Evolutionary conservation across 2,113 vertebrate species (phyloP).

Genomic region (Bufo bufo): DNA sequence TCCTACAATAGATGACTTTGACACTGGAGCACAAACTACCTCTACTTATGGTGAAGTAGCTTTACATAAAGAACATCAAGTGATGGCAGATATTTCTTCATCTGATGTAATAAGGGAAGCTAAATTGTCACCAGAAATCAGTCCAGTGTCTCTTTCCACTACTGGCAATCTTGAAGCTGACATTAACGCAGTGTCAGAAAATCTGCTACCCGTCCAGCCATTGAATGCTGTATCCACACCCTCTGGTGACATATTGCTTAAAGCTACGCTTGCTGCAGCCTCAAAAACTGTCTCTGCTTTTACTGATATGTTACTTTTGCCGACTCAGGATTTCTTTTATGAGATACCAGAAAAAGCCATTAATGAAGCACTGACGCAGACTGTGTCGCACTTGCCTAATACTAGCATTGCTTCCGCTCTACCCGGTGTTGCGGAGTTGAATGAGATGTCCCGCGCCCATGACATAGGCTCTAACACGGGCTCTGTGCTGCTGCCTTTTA

Average conservation of each 20-base stretch:
- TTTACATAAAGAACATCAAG: constrained; percentile 69
- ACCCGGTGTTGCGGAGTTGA: constrained; percentile 66
- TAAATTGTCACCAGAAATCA: constrained; percentile 65
- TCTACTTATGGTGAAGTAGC: constrained; percentile 69
- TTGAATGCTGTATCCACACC: constrained; percentile 70
- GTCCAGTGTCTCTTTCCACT: constrained; percentile 70
- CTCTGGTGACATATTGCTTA: constrained; percentile 71
- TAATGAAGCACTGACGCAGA: constrained; percentile 71
- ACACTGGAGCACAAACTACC: constrained; percentile 71
- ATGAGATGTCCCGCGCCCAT: constrained; percentile 68
- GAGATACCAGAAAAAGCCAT: constrained; percentile 70
- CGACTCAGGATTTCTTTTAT: constrained; percentile 67
- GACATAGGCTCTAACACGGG: constrained; percentile 71
- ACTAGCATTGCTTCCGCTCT: constrained; percentile 66
- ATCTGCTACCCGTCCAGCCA: constrained; percentile 67
- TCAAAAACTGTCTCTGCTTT: constrained; percentile 72
- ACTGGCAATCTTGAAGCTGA: constrained; percentile 65
- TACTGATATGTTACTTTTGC: constrained; percentile 69
- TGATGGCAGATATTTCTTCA: constrained; percentile 64
- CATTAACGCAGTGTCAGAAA: constrained; percentile 73
- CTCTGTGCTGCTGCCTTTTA: constrained; percentile 67
- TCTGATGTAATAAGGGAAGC: constrained; percentile 66
- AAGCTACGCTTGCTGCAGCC: constrained; percentile 68
- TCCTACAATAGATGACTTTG: constrained; percentile 65
- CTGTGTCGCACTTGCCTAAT: constrained; percentile 69